A percentile compares a stretch with the other conserved stretches of the same genome.
These are phyloP conservation scores for Diorhabda elongata DNA, from an alignment of 1,140 invertebrate genomes.

Conservation along the genomic window DNA sequence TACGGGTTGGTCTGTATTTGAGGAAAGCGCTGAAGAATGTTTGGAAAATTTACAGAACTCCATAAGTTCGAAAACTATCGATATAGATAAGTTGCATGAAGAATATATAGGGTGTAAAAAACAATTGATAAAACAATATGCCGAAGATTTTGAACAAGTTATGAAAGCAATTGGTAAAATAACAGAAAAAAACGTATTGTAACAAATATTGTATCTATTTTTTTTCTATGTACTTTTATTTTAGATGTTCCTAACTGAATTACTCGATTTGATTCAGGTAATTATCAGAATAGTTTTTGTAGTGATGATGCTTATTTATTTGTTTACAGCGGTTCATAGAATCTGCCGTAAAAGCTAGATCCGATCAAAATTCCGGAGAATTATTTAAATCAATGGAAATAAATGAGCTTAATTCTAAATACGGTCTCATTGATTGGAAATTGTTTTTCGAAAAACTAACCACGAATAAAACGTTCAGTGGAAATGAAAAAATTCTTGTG, in stretches of 20 bases:
- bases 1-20: neutral
- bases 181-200: neutral
- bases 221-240: no score
- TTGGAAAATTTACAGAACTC: neutral
- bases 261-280: no score
- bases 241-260: no score
- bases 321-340: no score
- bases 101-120: neutral
- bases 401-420: neutral
- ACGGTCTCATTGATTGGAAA: constrained; percentile 11
- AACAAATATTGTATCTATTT: no score
- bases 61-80: neutral
- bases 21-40: constrained; percentile 2
- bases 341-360: no score
- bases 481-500: neutral
- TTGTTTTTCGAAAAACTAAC: constrained; percentile 4
- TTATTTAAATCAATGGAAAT: neutral
- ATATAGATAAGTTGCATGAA: neutral
- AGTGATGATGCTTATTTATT: no score
- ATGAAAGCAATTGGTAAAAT: constrained; percentile 1
- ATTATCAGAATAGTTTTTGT: no score
- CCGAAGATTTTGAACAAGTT: neutral
- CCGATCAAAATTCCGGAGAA: neutral
- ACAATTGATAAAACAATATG: neutral
- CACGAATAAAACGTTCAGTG: neutral